These are phyloP conservation scores for Cheiracanthium punctorium DNA, from an alignment of 2,888 invertebrate genomes.

Conservation along the genomic window DNA sequence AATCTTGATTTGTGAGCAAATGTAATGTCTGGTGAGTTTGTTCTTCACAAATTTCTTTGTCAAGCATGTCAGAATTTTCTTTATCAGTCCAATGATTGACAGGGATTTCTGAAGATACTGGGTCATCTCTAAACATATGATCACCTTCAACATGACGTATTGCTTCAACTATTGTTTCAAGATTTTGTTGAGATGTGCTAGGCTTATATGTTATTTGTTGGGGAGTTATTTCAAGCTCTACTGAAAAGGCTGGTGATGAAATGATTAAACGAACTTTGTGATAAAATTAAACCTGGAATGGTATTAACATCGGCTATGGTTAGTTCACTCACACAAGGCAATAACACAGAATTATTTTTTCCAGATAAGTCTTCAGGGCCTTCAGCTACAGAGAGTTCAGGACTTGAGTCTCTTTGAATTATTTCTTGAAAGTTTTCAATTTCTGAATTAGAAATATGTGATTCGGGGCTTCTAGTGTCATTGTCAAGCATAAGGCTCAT, in stretches of 20 bases:
- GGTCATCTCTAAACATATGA: constrained; percentile 87
- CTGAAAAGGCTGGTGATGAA: constrained; percentile 29
- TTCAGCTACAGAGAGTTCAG: constrained; percentile 51
- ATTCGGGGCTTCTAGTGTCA: constrained; percentile 53
- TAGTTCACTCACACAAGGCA: constrained; percentile 45
- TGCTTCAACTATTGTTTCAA: constrained; percentile 98
- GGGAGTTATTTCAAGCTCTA: constrained; percentile 12
- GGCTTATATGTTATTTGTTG: constrained; percentile 43
- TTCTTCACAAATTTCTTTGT: constrained; percentile 39
- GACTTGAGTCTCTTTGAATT: constrained; percentile 33
- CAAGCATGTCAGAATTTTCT: constrained; percentile 10
- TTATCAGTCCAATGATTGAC: neutral
- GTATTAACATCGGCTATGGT: constrained; percentile 36
- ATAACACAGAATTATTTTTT: constrained; percentile 41
- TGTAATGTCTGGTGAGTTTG: constrained; percentile 34
- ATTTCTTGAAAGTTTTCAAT: constrained; percentile 45
- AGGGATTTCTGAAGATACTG: constrained; percentile 39
- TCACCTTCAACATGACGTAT: constrained; percentile 98
- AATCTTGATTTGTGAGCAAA: constrained; percentile 51
- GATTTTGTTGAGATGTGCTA: constrained; percentile 90
- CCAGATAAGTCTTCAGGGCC: constrained; percentile 68
- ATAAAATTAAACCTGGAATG: constrained; percentile 42
- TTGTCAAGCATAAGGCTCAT: constrained; percentile 43
- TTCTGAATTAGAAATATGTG: constrained; percentile 46
- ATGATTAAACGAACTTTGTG: constrained; percentile 25